Base-by-base conservation (phyloP, 2,797 vertebrate genomes). In the Urosaurus nigricauda region DNA sequence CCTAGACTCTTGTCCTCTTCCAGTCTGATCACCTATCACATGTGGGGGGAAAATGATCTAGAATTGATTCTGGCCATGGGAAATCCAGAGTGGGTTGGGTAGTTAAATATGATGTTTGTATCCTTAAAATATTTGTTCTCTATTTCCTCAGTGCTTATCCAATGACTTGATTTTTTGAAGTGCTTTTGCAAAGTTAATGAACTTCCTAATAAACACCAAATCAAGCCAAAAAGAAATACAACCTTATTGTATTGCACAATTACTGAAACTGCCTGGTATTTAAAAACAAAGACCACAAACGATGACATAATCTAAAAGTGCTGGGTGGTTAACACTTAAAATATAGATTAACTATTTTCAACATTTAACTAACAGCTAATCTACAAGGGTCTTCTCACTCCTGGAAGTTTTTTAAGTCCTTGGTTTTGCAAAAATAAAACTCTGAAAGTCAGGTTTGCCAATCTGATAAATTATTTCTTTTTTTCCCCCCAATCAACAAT, bases 181-280 rank as follows among this genome's bases (percentile, higher is more conserved):
- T 43, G 47, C 53, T 65, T 87, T 87, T 65, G 17, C 35, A 85
- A 35, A 63, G 13, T 71, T 79, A 87, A 70, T 32, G 56, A 74
- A 56, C 35, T 47, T 43, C 77, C 35, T 63, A 65, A 56, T 75
- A 85, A 51, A 81, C 58, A 58, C 12, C 53, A 68, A 81, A 40
- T 77, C 29, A 68, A 85, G 70, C 47, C 78, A 75, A 77, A 87
- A 65, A 84, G 60, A 74, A 85, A 35, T 77, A 37, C 2, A 88
- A 82, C 12, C 24, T 71, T 71, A 71, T 77, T 37, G n/a, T 51
- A 3, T 83, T 80, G 19, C 16, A 56, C 43, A 1, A 60, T 91
- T 90, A 86, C 70, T 91, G 84, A 85, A 87, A 88, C 51, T 87
- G 74, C 93, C 74, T 90, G 58, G 79, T 91, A 85, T 92, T 95